A percentile compares a stretch with the other conserved stretches of the same genome.
These are phyloP conservation scores for Geotrupes spiniger DNA, from an alignment of 2,888 invertebrate species.

Conservation along the genomic window DNA sequence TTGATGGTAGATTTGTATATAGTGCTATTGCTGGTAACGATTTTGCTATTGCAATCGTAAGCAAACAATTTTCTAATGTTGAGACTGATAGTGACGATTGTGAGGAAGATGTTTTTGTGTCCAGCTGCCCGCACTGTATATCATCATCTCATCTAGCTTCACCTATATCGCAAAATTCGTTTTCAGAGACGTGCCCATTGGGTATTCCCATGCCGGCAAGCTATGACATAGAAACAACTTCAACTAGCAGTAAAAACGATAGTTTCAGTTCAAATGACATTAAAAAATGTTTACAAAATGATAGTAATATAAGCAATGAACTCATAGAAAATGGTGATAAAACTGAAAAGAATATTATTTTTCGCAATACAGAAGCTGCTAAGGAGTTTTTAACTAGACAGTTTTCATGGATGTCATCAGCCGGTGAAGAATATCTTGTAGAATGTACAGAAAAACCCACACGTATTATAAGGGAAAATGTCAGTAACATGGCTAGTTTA, in stretches of 20 bases:
- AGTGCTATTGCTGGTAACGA: conserved; percentile 72
- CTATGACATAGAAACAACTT: conserved; percentile 44
- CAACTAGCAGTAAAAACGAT: conserved; percentile 39
- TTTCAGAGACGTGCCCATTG: conserved; percentile 63
- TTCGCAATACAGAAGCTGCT: conserved; percentile 77
- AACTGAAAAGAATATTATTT: conserved; percentile 58
- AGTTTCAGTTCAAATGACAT: conserved; percentile 34
- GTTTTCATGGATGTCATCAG: conserved; percentile 69
- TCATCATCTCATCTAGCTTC: conserved; percentile 57
- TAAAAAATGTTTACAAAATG: conserved; percentile 39
- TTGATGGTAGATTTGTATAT: conserved; percentile 65
- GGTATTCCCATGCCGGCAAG: conserved; percentile 57
- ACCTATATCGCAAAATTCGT: conserved; percentile 59
- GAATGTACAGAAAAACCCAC: conserved; percentile 67
- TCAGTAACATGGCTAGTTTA: conserved; percentile 69
- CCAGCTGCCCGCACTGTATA: conserved; percentile 65
- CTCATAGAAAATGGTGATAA: conserved; percentile 29
- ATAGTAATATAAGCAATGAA: conserved; percentile 30
- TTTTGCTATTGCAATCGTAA: conserved; percentile 72
- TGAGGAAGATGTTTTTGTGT: conserved; percentile 63
- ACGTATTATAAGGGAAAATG: conserved; percentile 69
- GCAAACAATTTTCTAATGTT: conserved; percentile 52
- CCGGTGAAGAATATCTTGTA: conserved; percentile 64
- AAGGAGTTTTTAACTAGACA: conserved; percentile 73
- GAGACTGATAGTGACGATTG: conserved; percentile 60